A percentile compares a stretch with the other conserved stretches of the same genome.
Conservation (phyloP, 2,113 vertebrate genomes). For the Hemicordylus capensis region DNA sequence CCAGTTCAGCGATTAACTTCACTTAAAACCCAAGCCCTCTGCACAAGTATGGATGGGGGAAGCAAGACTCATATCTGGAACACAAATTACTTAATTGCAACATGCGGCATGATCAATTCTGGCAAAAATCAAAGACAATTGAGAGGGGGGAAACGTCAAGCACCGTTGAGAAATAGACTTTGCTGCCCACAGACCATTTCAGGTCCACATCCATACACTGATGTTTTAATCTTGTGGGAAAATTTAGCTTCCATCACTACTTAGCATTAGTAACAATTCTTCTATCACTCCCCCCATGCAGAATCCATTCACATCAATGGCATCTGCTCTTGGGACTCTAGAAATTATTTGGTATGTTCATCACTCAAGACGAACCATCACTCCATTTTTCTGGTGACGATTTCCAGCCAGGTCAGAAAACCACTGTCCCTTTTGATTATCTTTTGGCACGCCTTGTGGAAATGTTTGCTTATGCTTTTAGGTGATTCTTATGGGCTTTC, state of each 20-base stretch:
- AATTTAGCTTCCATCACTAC: conserved; percentile 28
- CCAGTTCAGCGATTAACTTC: conserved; percentile 61
- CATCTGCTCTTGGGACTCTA: not conserved
- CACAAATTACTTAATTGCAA: conserved; percentile 61
- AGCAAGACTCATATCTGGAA: conserved; percentile 39
- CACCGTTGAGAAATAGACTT: conserved; percentile 44
- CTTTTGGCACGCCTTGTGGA: not conserved
- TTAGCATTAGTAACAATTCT: not conserved
- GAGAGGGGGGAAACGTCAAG: conserved; percentile 42
- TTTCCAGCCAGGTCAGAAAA: not conserved
- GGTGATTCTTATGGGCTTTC: not conserved
- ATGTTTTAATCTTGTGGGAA: conserved; percentile 37
- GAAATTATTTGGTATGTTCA: not conserved
- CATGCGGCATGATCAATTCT: conserved; percentile 52
- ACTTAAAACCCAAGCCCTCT: conserved; percentile 48
- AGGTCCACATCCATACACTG: conserved; percentile 50
- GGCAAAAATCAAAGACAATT: conserved; percentile 34
- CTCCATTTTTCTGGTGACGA: not conserved
- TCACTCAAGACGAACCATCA: not conserved
- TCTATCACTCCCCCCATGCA: too few species aligned
- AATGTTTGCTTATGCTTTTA: not conserved
- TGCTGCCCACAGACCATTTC: conserved; percentile 28
- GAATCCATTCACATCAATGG: not conserved
- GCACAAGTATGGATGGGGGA: conserved; percentile 47
- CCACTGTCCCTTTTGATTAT: not conserved